Evolutionary conservation across 2,888 invertebrate genomes (phyloP).

Genomic region (Pandemis corylana): DNA sequence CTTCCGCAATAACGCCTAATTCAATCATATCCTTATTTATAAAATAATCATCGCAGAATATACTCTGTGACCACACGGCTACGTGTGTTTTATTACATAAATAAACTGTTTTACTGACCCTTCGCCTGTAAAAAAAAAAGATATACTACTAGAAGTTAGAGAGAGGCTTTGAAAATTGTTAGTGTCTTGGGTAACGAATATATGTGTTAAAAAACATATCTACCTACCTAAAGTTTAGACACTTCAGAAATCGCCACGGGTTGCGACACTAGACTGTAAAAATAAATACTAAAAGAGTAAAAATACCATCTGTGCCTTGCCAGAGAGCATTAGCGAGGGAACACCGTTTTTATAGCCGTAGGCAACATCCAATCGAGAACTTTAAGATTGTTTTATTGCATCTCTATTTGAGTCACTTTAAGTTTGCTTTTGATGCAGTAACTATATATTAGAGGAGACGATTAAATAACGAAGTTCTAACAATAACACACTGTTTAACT

Average conservation of each 20-base stretch:
- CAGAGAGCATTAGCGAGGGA: constrained; percentile 43
- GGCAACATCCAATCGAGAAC: constrained; percentile 55
- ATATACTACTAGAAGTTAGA: too few species aligned
- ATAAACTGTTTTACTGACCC: too few species aligned
- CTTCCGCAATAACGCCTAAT: too few species aligned
- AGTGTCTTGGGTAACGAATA: too few species aligned
- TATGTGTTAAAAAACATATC: too few species aligned
- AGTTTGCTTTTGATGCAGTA: background rate
- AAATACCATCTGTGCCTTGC: constrained; percentile 36
- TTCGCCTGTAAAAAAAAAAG: too few species aligned
- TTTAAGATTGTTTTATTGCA: constrained; percentile 50
- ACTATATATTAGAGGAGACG: background rate
- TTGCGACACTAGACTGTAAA: constrained; percentile 27
- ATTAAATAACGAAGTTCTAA: background rate
- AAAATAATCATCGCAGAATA: too few species aligned
- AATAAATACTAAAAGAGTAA: constrained; percentile 27
- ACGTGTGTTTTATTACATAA: too few species aligned
- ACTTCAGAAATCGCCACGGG: background rate
- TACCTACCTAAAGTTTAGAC: background rate
- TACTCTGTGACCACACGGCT: too few species aligned
- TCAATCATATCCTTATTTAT: too few species aligned
- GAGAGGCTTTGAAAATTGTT: too few species aligned
- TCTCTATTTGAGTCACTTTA: constrained; percentile 42
- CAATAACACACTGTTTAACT: background rate
- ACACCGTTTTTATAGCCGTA: constrained; percentile 49